Base-by-base conservation (phyloP, 1,140 invertebrate species). In the Nephila pilipes region DNA sequence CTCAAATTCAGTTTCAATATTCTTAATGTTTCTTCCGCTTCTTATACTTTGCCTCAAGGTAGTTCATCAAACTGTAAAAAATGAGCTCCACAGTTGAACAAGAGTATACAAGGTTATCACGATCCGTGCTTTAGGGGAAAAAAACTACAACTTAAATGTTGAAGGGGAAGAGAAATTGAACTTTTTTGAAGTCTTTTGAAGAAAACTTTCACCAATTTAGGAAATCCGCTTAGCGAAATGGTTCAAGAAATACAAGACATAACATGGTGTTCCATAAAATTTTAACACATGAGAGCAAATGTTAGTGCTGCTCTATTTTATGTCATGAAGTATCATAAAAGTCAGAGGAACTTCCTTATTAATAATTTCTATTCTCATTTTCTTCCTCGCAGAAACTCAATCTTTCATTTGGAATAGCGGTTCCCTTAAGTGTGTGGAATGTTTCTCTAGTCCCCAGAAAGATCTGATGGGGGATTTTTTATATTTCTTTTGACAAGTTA, bases 341-440 rank as follows among this genome's bases (percentile, higher is more conserved):
- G 14, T 75, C 69, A 32, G 20, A 32, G 69, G 69, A 36, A 75
- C 4, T 32, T 32, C 29, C 29, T 75, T 75, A 75, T 36, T 75
- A 75, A 75, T 75, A 75, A 75, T 75, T 75, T 75, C 29, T 36
- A 75, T 75, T 75, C 69, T 75, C 29, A 75, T 36, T 75, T 75
- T 32, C 69, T 75, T 36, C 69, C 29, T 36, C 69, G 2, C 5
- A 75, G 32, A 36, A 6, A 20, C 69, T 36, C 69, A 0, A 36
- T 75, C 29, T 32, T 75, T 32, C 18, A 36, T 32, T 75, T 2
- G 29, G 3, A 32, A 18, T 75, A 36, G 69, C 2, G 16, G 3
- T 32, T 32, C 25, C 5, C 29, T 36, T 69, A 75, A 36, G 69
- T 36, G 69, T 4, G 2, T 18, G 4, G 36, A 32, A 36, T 6